Evolutionary conservation across 2,888 invertebrate genomes (phyloP), one percentile per base, ranked within the genome.

Genomic region (Lasioglossum marginatum): DNA sequence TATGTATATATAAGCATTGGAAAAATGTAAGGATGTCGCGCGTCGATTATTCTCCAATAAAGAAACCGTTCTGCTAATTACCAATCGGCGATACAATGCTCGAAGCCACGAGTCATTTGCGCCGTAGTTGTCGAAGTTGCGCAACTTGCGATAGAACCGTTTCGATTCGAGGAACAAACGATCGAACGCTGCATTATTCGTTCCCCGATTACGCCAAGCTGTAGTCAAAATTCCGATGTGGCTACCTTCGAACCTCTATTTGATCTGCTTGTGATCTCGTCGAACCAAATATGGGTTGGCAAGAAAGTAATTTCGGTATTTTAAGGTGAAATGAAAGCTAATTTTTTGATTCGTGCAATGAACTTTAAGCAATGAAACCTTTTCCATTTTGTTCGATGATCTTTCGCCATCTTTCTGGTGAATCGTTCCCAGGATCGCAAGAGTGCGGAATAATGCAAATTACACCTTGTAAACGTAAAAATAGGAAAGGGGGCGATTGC

Each of bases 1-100:
- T 37, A 66, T 34, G 34, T 66, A 37, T 83, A 84, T 37, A 83
- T 84, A 85, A 31, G 34, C n/a, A 5, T 76, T 52, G 5, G 19
- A 45, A 45, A 37, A 83, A 79, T 71, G 48, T 45, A 68, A 37
- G n/a, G 45, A n/a, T 4, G 52, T 70, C 70, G 14, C 19, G 40
- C 19, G 12, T 34, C 45, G 63, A 16, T 68, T 45, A 77, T 68
- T 77, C 34, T 8, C 19, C 8, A 78, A 78, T 78, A 78, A 78
- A 78, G 14, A 57, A 6, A 14, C 34, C 14, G 23, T 74, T 74
- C 57, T 37, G 34, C n/a, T 37, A 57, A 74, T 57, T n/a, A n/a
- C 2, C n/a, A 12, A 68, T 34, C 5, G 19, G 8, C 34, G 10
- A 34, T 66, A 8, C 16, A 27, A 27, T 60, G 52, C 19, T 0